Percentiles rank a stretch among this genome's conserved stretches.
Conservation (phyloP, 2,888 invertebrate species). For the Pammene aurita region DNA sequence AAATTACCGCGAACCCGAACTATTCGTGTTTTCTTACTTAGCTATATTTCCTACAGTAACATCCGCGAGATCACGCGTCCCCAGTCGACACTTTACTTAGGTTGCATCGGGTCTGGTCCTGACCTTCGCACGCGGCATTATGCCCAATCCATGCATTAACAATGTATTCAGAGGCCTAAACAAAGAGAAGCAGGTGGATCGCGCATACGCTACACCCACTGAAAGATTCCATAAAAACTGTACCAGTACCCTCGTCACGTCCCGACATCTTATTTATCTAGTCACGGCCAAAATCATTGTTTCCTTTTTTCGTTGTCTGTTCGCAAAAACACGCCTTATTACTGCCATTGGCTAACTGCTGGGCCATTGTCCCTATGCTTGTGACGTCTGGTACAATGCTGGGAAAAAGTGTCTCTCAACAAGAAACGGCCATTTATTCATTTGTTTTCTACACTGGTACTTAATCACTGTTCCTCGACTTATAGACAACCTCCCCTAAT, state of each 20-base stretch:
- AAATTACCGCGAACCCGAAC: conserved; percentile 22
- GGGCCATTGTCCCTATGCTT: conserved; percentile 67
- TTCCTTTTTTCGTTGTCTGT: conserved; percentile 71
- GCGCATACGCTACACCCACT: conserved; percentile 58
- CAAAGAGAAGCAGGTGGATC: conserved; percentile 72
- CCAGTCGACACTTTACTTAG: conserved; percentile 38
- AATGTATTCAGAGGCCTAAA: conserved; percentile 67
- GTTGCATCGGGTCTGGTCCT: conserved; percentile 34
- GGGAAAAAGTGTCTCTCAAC: conserved; percentile 54
- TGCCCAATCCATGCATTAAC: conserved; percentile 61
- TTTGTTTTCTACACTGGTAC: conserved; percentile 51
- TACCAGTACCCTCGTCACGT: conserved; percentile 80
- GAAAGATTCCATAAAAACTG: conserved; percentile 79
- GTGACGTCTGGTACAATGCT: conserved; percentile 62
- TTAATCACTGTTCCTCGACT: conserved; percentile 12
- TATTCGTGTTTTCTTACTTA: conserved; percentile 37
- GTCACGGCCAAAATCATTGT: conserved; percentile 80
- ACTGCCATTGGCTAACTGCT: conserved; percentile 70
- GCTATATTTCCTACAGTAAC: conserved; percentile 34
- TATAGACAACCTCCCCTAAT: background rate
- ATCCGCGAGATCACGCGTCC: conserved; percentile 34
- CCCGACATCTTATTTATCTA: conserved; percentile 81
- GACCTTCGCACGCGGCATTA: conserved; percentile 44
- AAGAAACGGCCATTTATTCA: conserved; percentile 60
- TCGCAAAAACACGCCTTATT: conserved; percentile 76